Evolutionary conservation across 2,888 invertebrate species (phyloP), one percentile per base, ranked within the genome.

Genomic region (Xylocampa areola): DNA sequence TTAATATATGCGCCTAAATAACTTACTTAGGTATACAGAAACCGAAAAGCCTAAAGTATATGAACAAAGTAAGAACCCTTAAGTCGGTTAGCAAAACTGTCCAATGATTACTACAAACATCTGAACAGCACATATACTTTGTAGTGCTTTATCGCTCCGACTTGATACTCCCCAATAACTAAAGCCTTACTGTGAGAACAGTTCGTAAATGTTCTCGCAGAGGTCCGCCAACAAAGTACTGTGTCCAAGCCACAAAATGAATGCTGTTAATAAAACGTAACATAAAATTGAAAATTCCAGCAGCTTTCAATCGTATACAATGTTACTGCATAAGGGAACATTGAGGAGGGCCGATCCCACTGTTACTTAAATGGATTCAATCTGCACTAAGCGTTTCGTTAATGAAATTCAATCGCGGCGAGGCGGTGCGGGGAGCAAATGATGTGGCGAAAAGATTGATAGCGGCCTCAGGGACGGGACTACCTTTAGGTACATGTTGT

Each of bases 381-480:
- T 93, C 90, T 89, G 89, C 86, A 89, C 92, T 93, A 93, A 93
- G 92, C 93, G 93, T 88, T 92, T 83, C 89, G 89, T 91, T 94
- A 94, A 93, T 93, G 93, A 92, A 93, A 93, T 92, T 92, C 93
- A 93, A 94, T 93, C 91, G 91, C 79, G 83, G 86, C 79, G 81
- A 75, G 73, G 82, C 82, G 80, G 82, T 78, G 88, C 85, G 88
- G 91, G 88, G 90, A 89, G 90, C 92, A 92, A 94, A 94, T 92
- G 93, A 93, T 92, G 93, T 92, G 93, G 93, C 89, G 88, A 88
- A 88, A 90, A 93, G 93, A 93, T 93, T 92, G 93, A 94, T 93
- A 82, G 89, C 83, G 79, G 79, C 80, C 81, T 76, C 69, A 49
- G 76, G 64, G 75, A 67, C 69, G 65, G 48, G 64, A 63, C 68